Evolutionary conservation across 2,797 vertebrate genomes (phyloP).

Genomic region (Sebastes vulpes): DNA sequence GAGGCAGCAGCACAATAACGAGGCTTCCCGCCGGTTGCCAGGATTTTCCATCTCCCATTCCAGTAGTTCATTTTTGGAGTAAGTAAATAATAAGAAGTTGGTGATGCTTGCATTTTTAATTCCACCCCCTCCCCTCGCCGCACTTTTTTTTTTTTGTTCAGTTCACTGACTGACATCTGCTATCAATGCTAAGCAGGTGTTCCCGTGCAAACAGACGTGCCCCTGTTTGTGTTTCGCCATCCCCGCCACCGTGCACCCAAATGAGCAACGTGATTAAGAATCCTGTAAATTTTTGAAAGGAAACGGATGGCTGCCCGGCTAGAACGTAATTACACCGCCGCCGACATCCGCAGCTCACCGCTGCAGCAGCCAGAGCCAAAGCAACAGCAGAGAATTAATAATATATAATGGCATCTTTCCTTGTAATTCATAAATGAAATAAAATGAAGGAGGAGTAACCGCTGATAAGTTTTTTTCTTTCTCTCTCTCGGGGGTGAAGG

Average conservation of each 20-base stretch:
- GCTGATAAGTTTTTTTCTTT: conserved; percentile 90
- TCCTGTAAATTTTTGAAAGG: conserved; percentile 99
- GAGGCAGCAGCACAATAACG: conserved; percentile 72
- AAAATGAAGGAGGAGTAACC: conserved; percentile 92
- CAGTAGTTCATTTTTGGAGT: conserved; percentile 84
- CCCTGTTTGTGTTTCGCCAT: conserved; percentile 95
- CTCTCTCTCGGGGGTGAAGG: neutral
- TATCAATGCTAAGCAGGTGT: conserved; percentile 99
- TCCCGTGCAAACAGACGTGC: conserved; percentile 97
- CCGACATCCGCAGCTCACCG: conserved; percentile 91
- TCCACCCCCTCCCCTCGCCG: conserved; percentile 67
- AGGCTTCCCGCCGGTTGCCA: conserved; percentile 69
- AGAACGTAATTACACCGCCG: conserved; percentile 99
- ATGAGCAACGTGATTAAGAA: conserved; percentile 99
- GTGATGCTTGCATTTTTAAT: conserved; percentile 90
- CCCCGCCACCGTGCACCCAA: conserved; percentile 91
- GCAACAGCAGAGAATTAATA: conserved; percentile 98
- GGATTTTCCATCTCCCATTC: conserved; percentile 77
- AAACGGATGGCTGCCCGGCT: conserved; percentile 99
- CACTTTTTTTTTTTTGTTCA: conserved; percentile 83
- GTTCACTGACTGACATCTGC: conserved; percentile 99
- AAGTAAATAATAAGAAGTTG: conserved; percentile 89
- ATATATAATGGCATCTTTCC: conserved; percentile 97
- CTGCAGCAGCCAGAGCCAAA: conserved; percentile 87
- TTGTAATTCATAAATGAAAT: conserved; percentile 99